Conservation (phyloP, 2,797 vertebrate genomes). For the Hirundo rustica region DNA sequence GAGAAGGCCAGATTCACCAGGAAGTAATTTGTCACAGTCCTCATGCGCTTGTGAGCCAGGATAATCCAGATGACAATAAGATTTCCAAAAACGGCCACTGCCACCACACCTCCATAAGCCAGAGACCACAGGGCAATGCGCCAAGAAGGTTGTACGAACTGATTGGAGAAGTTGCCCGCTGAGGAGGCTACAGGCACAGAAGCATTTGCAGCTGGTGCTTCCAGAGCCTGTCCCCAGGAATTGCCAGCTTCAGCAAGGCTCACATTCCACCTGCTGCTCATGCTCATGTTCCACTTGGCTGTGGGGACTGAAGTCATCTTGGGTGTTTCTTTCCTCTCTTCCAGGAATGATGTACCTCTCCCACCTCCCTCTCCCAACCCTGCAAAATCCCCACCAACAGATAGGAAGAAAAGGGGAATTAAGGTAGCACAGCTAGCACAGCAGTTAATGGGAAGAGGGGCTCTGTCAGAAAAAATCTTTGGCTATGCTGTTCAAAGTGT, state of each 20-base stretch:
- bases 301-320: conserved; percentile 35
- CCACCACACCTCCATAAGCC: conserved; percentile 86
- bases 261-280: conserved; percentile 18
- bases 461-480: neutral
- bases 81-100: conserved; percentile 89
- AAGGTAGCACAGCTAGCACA: neutral
- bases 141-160: conserved; percentile 92
- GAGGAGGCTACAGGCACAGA: conserved; percentile 1
- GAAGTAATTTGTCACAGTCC: conserved; percentile 94
- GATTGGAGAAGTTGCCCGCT: conserved; percentile 81
- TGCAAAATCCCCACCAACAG: neutral
- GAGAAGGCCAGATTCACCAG: conserved; percentile 92
- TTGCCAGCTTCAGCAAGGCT: neutral
- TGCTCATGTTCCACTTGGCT: neutral
- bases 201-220: neutral
- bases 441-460: neutral
- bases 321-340: neutral
- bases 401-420: neutral
- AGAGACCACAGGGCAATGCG: conserved; percentile 90
- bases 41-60: conserved; percentile 91
- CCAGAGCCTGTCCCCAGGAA: neutral
- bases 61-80: conserved; percentile 94
- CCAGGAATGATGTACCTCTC: neutral
- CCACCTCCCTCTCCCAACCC: neutral
- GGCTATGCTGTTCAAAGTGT: neutral